Evolutionary conservation across 2,888 invertebrate genomes (phyloP).

Genomic region (Leptinotarsa rubiginosa): DNA sequence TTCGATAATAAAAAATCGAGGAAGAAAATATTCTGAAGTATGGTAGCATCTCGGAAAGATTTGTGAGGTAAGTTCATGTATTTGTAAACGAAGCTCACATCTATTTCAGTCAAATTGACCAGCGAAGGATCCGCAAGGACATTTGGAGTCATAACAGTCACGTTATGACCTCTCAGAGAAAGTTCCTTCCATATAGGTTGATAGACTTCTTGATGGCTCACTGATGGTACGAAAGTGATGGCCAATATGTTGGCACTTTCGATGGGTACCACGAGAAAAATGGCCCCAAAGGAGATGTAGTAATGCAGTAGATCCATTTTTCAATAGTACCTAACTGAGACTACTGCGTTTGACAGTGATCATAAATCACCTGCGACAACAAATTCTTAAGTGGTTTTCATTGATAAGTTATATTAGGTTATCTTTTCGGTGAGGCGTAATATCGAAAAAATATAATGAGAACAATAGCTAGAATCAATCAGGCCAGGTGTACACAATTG

Average conservation of each 20-base stretch:
- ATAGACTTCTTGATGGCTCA: slow-evolving; percentile 68
- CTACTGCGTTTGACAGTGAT: background rate
- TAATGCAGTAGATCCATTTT: background rate
- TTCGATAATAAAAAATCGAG: slow-evolving; percentile 18
- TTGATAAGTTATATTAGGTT: background rate
- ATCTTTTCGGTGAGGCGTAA: background rate
- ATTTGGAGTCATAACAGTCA: slow-evolving; percentile 64
- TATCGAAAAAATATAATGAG: background rate
- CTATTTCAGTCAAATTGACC: slow-evolving; percentile 64
- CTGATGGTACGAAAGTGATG: slow-evolving; percentile 64
- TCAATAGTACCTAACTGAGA: background rate
- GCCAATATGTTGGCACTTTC: slow-evolving; percentile 63
- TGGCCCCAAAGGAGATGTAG: background rate
- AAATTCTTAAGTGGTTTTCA: background rate
- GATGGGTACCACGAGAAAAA: background rate
- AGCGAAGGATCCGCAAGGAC: slow-evolving; percentile 62
- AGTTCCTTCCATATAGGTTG: slow-evolving; percentile 63
- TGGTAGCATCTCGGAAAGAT: slow-evolving; percentile 18
- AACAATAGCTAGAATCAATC: background rate
- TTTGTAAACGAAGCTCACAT: slow-evolving; percentile 49
- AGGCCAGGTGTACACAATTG: background rate
- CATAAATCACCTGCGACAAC: background rate
- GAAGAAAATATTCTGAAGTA: slow-evolving; percentile 7
- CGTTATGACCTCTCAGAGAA: slow-evolving; percentile 65
- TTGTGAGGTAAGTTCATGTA: slow-evolving; percentile 16